Base-by-base conservation (phyloP, 2,797 vertebrate species). In the Myotis findleyi region DNA sequence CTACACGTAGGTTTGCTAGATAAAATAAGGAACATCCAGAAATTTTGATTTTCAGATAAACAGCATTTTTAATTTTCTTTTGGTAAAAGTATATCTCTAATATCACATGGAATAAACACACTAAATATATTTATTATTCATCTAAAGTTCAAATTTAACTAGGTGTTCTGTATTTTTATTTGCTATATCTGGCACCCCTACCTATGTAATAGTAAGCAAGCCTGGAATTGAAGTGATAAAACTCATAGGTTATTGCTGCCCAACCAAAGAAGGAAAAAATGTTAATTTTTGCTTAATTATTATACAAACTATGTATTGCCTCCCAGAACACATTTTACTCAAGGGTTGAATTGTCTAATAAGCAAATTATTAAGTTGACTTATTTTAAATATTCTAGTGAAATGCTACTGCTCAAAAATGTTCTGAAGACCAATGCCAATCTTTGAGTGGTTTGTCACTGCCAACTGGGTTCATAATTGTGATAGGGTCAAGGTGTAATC, bases 71-170 rank as follows among this genome's bases (percentile, higher is more conserved):
- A 76, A 82, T 62, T 68, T 76, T 68, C 33, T 38, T 64, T 77
- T 18, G 44, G n/a, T 89, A 38, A 76, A 59, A 76, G 9, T n/a
- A 55, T 80, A 17, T 23, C 21, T 21, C 41, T 81, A 53, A 55
- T 72, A 83, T 59, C 85, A 59, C 3, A 38, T 30, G 12, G 30
- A 71, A 23, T 2, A 85, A 25, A 87, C 3, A 79, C 18, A 72
- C 9, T 73, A 47, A 82, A 57, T 20, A 6, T 9, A 64, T 38
- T 68, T 47, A 11, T 62, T 71, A 1, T 44, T 84, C 55, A 51
- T 16, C 49, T 75, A 55, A 95, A 84, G 49, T 94, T n/a, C 36
- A 93, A 80, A 72, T 76, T 64, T 73, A 73, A 49, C 69, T 69
- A 7, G 3, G 13, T 68, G 1, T 10, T 36, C 16, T 83, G 7